These are phyloP conservation scores for Heloderma charlesbogerti DNA, from an alignment of 2,113 vertebrate genomes.

Conservation along the genomic window DNA sequence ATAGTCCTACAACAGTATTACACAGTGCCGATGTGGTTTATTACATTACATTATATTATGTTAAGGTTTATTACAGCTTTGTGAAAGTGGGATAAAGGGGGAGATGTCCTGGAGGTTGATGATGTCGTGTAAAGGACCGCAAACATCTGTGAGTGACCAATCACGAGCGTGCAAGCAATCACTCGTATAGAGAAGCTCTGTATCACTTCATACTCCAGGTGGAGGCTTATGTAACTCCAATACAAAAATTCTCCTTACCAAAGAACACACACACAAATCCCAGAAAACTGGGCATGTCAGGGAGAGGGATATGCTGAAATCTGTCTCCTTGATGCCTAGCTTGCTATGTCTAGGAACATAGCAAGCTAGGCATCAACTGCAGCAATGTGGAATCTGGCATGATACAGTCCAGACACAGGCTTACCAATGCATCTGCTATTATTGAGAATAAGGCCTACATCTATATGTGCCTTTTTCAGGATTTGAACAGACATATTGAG, in stretches of 20 bases:
- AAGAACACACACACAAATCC: neutral
- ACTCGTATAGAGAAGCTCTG: no score
- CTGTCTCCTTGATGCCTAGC: neutral
- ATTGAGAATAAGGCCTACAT: neutral
- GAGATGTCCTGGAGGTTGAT: no score
- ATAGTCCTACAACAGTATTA: no score
- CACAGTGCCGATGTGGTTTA: no score
- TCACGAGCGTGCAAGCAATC: no score
- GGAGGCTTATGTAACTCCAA: neutral
- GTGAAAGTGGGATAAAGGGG: no score
- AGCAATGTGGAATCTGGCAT: neutral
- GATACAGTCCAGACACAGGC: neutral
- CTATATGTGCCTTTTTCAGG: neutral
- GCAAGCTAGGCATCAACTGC: neutral
- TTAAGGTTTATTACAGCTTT: no score
- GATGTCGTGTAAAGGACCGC: no score
- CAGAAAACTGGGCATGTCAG: neutral
- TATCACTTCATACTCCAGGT: neutral
- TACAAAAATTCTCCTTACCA: neutral
- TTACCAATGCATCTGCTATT: neutral
- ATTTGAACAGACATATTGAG: neutral
- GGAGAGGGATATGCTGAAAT: neutral
- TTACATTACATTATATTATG: no score
- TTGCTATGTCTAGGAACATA: neutral
- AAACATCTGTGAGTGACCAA: no score